These are phyloP conservation scores for Argynnis bischoffii DNA, from an alignment of 2,888 invertebrate species.

Conservation along the genomic window DNA sequence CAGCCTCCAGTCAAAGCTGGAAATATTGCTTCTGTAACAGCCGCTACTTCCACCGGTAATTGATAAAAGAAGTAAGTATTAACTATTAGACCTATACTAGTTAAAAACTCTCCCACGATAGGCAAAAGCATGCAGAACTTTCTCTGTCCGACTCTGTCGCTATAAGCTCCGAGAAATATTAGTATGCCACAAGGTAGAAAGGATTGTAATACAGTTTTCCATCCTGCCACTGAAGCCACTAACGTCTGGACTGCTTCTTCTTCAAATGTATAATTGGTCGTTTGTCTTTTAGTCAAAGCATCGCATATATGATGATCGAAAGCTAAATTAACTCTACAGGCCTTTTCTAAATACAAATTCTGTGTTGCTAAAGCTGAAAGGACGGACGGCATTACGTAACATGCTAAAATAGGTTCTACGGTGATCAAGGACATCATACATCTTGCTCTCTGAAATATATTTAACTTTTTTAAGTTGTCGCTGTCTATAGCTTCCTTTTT, in stretches of 20 bases:
- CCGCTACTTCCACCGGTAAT: constrained; percentile 90
- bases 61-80: constrained; percentile 91
- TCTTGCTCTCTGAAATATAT: constrained; percentile 79
- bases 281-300: constrained; percentile 88
- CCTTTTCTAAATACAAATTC: constrained; percentile 92
- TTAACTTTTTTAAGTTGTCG: constrained; percentile 75
- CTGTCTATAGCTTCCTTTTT: constrained; percentile 51
- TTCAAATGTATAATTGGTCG: constrained; percentile 82
- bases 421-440: constrained; percentile 85
- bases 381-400: constrained; percentile 86
- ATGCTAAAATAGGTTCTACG: constrained; percentile 89
- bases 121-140: constrained; percentile 93
- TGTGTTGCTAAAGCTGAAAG: constrained; percentile 90
- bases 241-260: constrained; percentile 87
- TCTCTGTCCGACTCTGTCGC: constrained; percentile 85
- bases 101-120: constrained; percentile 90
- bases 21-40: constrained; percentile 90
- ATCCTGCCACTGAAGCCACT: constrained; percentile 91
- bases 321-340: constrained; percentile 90
- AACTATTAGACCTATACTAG: constrained; percentile 88
- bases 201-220: constrained; percentile 93
- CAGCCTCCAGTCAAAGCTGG: constrained; percentile 92
- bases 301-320: constrained; percentile 89
- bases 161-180: constrained; percentile 91
- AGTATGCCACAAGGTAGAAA: constrained; percentile 90